Percentiles rank a stretch among this genome's conserved stretches.
These are phyloP conservation scores for Sternotherus odoratus DNA, from an alignment of 2,797 vertebrate genomes.

Conservation along the genomic window DNA sequence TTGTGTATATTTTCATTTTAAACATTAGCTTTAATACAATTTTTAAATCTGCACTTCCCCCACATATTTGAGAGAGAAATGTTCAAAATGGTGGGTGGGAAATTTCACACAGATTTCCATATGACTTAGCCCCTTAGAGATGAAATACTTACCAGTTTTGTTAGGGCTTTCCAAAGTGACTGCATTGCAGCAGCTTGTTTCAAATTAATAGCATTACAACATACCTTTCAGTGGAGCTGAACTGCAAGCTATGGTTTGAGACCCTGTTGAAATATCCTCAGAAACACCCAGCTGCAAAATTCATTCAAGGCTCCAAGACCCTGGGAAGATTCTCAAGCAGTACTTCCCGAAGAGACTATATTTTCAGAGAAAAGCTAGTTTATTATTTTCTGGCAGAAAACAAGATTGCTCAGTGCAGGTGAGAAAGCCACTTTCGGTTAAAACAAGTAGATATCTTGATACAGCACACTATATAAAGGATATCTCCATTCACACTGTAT, in stretches of 20 bases:
- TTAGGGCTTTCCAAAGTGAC: background rate
- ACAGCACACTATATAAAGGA: background rate
- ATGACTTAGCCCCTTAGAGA: background rate
- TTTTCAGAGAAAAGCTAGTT: conserved; percentile 38
- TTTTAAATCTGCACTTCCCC: background rate
- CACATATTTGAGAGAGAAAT: background rate
- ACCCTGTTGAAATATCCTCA: conserved; percentile 33
- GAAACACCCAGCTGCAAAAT: conserved; percentile 57
- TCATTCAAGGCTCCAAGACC: conserved; percentile 58
- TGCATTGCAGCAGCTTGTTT: fast-evolving
- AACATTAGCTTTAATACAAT: too few species aligned
- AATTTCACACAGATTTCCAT: background rate
- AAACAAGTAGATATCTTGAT: background rate
- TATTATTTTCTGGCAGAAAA: conserved; percentile 73
- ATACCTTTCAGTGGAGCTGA: background rate
- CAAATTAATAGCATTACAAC: background rate
- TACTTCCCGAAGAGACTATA: conserved; percentile 44
- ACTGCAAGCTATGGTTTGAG: conserved; percentile 10
- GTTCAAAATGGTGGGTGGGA: conserved; percentile 16
- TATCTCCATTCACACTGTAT: background rate
- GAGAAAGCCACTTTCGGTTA: conserved; percentile 43
- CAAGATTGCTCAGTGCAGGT: conserved; percentile 34
- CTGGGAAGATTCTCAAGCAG: conserved; percentile 53
- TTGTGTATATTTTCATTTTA: too few species aligned
- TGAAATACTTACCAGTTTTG: conserved; percentile 29